Base-by-base conservation (phyloP, 1,140 invertebrate genomes). In the Pseudomyrmex pallidus region DNA sequence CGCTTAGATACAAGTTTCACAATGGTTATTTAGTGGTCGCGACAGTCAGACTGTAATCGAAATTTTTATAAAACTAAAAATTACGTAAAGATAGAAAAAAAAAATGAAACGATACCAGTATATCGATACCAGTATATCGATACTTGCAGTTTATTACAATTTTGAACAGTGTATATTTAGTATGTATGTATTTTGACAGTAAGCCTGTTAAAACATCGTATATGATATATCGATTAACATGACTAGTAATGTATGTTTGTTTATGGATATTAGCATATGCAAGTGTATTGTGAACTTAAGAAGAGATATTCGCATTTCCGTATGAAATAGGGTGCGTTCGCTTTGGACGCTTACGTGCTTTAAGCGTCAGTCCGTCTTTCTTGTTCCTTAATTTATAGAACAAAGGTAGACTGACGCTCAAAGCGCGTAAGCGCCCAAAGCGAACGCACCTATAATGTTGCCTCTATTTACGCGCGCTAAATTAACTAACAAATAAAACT, bases 231-330 rank as follows among this genome's bases (percentile, higher is more conserved):
- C 48, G 64, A 8, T 9, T 59, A 78, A 78, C 52, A 48, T 78
- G 20, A 59, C 15, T 67, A 77, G 54, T 80, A 80, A 50, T 73
- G 57, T 80, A 57, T 68, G 73, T 77, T 87, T 78, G 10, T 80
- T 82, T 63, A 84, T 67, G 10, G 67, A 57, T 13, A 22, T 48
- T 46, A 61, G 22, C 9, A 22, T 77, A 76, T 15, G 44, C 50
- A 13, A 12, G 10, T 61, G 62, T 83, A 66, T 35, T 77, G 61
- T 82, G 46, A 80, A 25, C 59, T 57, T 72, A 86, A 63, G 74
- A 73, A 13, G 70, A n/a, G 48, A 59, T 52, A n/a, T 46, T 46
- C 35, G 22, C 48, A n/a, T 44, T 20, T 68, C 52, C 57, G 13
- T 72, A 25, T 61, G 13, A 77, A 59, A 86, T 50, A 57, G 35